These are phyloP conservation scores for Pseudolycoriella hygida DNA, from an alignment of 2,888 invertebrate species.

Conservation along the genomic window DNA sequence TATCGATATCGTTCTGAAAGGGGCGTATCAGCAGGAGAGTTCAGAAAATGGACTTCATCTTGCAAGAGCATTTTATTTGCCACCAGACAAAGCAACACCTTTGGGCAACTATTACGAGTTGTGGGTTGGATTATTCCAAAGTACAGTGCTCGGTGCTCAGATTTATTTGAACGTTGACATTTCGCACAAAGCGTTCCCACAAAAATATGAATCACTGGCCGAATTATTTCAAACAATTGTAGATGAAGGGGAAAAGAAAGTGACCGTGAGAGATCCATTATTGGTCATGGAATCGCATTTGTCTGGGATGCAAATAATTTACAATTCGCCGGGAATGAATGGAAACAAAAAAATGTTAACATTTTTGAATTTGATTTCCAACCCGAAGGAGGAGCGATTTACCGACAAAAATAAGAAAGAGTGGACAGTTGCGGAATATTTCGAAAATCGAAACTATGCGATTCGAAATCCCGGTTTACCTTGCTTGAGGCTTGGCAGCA, in stretches of 20 bases:
- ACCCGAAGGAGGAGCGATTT: slow-evolving; percentile 27
- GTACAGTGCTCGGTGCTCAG: slow-evolving; percentile 74
- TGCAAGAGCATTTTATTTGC: slow-evolving; percentile 65
- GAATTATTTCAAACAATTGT: neutral
- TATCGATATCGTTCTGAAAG: slow-evolving; percentile 3
- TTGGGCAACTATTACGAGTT: slow-evolving; percentile 73
- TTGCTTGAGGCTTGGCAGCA: slow-evolving; percentile 65
- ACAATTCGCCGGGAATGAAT: neutral
- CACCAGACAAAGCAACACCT: slow-evolving; percentile 23
- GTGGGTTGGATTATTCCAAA: slow-evolving; percentile 88
- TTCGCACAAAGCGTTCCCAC: slow-evolving; percentile 62
- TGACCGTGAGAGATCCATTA: neutral
- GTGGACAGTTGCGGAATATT: slow-evolving; percentile 29
- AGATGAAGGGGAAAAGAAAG: neutral
- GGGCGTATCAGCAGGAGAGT: slow-evolving; percentile 9
- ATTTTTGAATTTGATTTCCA: slow-evolving; percentile 10
- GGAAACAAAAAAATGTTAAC: neutral
- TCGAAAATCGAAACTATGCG: slow-evolving; percentile 7
- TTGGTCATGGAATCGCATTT: slow-evolving; percentile 16
- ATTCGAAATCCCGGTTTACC: slow-evolving; percentile 48
- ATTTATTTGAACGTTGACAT: slow-evolving; percentile 86
- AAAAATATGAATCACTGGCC: neutral
- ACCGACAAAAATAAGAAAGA: slow-evolving; percentile 15
- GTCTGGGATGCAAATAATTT: slow-evolving; percentile 20
- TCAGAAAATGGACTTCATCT: slow-evolving; percentile 30